Evolutionary conservation across 1,140 invertebrate genomes (phyloP), one percentile per base, ranked within the genome.

Genomic region (Cherax destructor): DNA sequence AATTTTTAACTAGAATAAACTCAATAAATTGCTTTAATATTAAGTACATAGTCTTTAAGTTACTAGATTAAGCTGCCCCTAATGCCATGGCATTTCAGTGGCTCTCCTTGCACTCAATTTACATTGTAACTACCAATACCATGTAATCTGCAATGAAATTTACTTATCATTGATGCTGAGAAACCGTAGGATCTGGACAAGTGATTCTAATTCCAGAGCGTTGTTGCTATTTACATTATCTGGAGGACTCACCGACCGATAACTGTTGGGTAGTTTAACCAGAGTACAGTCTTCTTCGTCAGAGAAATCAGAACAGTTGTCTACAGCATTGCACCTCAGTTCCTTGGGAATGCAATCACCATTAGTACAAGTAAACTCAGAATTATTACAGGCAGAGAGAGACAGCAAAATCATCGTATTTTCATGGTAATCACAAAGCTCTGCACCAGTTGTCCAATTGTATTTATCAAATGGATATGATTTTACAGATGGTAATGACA

Each of bases 281-380:
- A 86, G 4, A 6, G 16, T 47, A 59, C 92, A 92, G 77, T 83
- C 69, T 10, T 79, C 50, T 76, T 92, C 92, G 72, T 92, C 92
- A 30, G 89, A 89, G 47, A 84, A 85, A 65, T 92, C 92, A n/a
- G 49, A 24, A 65, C 92, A 92, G 50, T 92, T 80, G 72, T 79
- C 83, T 24, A 79, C 30, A 9, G 78, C 79, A 50, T 93, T 91
- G 79, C 92, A 92, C n/a, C 92, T 83, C 7, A 47, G 72, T 69
- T 77, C 69, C 5, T 47, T 80, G 7, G 78, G 47, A 56, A 92
- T 81, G 52, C 92, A 92, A 50, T 79, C 83, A 77, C 92, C 92
- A 78, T 78, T 92, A 83, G 85, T 86, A 69, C 92, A 92, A 10
- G 83, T 91, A 83, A 91, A 92, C 30, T 92, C 65, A 56, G 65